Base-by-base conservation (phyloP, 2,797 vertebrate genomes). In the Macroramphosus scolopax region DNA sequence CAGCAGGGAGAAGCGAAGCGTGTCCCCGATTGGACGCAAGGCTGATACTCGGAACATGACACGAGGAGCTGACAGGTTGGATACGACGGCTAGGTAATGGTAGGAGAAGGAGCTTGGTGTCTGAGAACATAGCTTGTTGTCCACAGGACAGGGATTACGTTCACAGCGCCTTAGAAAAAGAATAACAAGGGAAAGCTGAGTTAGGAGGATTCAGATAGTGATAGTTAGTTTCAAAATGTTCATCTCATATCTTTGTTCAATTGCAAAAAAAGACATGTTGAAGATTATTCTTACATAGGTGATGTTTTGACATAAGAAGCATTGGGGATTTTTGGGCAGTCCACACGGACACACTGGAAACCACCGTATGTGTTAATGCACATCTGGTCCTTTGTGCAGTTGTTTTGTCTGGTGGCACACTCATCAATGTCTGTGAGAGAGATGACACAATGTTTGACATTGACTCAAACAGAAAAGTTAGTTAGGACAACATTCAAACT, bases 1-100 rank as follows among this genome's bases (percentile, higher is more conserved):
- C 0, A 75, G 58, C 53, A 95, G 73, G 44, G 90, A 47, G 6
- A 96, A 96, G 40, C 90, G 90, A 25, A 95, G 89, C 6, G 90
- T 90, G 77, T 95, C 91, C 0, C 92, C 93, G 5, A 89, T 40
- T 0, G 86, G 78, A 4, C 85, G 89, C 5, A 89, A 66, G 0
- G 92, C 91, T 1, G 93, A 92, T 85, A 95, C 89, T 57, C 89
- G 90, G 85, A 96, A 94, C 77, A 96, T 88, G 44, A 93, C 81
- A 0, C 87, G 87, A 5, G 93, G 93, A 28, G 90, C 89, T 0
- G 90, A 87, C 55, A 89, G 83, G 84, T 92, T 93, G 66, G 94
- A 93, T 34, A 92, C 92, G 9, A 94, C 80, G 0, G 92, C 89
- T 69, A 95, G 79, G 84, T 91, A 92, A 82, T 94, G 93, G 72